Evolutionary conservation across 2,888 invertebrate genomes (phyloP).

Genomic region (Tanytarsus gracilentus): DNA sequence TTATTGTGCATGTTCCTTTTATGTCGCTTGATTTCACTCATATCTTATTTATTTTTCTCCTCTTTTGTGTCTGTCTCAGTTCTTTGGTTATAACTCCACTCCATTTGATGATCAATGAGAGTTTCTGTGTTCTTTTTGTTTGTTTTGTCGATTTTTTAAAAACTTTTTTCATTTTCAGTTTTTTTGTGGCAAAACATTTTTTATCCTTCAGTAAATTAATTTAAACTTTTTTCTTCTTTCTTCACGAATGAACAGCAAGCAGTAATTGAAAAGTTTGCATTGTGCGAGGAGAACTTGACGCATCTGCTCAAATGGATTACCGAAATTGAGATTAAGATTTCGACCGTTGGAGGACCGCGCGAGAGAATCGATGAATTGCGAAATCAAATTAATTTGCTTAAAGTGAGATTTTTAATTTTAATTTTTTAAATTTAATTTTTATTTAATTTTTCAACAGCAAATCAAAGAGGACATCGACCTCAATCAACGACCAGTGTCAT

Average conservation of each 20-base stretch:
- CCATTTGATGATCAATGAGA: slow-evolving; percentile 28
- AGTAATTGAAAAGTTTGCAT: slow-evolving; percentile 86
- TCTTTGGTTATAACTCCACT: slow-evolving; percentile 31
- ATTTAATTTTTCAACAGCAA: slow-evolving; percentile 49
- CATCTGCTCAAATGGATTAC: slow-evolving; percentile 81
- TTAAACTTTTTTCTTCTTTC: slow-evolving; percentile 30
- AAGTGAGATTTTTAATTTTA: slow-evolving; percentile 48
- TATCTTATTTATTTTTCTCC: too few relatives aligned
- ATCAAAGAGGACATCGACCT: slow-evolving; percentile 84
- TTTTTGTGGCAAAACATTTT: background rate
- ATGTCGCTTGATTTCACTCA: too few relatives aligned
- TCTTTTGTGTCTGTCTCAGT: slow-evolving; percentile 4
- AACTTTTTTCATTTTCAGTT: background rate
- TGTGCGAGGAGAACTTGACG: slow-evolving; percentile 77
- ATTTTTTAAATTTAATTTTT: slow-evolving; percentile 4
- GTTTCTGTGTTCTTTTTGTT: slow-evolving; percentile 1
- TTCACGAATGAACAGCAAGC: slow-evolving; percentile 63
- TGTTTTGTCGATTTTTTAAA: slow-evolving; percentile 1
- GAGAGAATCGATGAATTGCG: slow-evolving; percentile 79
- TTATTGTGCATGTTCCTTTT: too few relatives aligned
- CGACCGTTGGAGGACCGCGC: slow-evolving; percentile 75
- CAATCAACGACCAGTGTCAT: slow-evolving; percentile 72
- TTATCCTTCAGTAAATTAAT: slow-evolving; percentile 12
- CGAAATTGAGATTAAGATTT: slow-evolving; percentile 72
- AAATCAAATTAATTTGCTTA: slow-evolving; percentile 81